A percentile compares a stretch with the other conserved stretches of the same genome.
Conservation (phyloP, 2,113 vertebrate genomes). For the Rana temporaria region DNA sequence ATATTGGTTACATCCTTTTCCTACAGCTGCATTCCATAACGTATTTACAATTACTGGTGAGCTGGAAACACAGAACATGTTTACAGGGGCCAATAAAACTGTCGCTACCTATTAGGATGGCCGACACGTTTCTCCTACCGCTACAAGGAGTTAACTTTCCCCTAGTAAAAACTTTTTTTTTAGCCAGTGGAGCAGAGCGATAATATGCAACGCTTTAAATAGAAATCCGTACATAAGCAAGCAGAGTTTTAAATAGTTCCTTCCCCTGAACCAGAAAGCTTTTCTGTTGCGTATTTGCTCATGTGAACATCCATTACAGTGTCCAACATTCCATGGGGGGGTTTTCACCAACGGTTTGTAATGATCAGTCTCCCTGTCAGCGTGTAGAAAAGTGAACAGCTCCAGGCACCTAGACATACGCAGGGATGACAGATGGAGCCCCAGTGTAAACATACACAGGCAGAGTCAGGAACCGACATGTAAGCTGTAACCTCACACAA, state of each 20-base stretch:
- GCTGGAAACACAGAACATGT: no score
- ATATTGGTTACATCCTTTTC: no score
- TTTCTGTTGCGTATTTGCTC: conserved; percentile 20
- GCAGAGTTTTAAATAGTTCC: conserved; percentile 25
- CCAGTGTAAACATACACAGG: conserved; percentile 41
- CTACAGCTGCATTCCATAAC: no score
- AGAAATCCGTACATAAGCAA: not conserved
- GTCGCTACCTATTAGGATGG: not conserved
- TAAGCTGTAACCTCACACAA: conserved; percentile 32
- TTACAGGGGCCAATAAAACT: not conserved
- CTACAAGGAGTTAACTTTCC: not conserved
- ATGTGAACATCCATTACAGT: conserved; percentile 11
- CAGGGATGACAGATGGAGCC: conserved; percentile 25
- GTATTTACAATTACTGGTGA: no score
- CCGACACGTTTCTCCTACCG: not conserved
- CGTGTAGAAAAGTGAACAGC: conserved; percentile 24
- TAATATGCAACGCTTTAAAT: not conserved
- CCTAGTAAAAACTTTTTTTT: conserved; percentile 5
- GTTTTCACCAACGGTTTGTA: conserved; percentile 26
- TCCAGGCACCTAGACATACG: conserved; percentile 1
- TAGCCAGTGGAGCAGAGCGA: not conserved
- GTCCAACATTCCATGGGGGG: conserved; percentile 13
- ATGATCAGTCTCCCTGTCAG: conserved; percentile 33
- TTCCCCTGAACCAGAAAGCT: conserved; percentile 13
- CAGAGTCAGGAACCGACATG: conserved; percentile 42